Evolutionary conservation across 2,113 vertebrate genomes (phyloP), one percentile per base, ranked within the genome.

Genomic region (Stigmatopora argus): DNA sequence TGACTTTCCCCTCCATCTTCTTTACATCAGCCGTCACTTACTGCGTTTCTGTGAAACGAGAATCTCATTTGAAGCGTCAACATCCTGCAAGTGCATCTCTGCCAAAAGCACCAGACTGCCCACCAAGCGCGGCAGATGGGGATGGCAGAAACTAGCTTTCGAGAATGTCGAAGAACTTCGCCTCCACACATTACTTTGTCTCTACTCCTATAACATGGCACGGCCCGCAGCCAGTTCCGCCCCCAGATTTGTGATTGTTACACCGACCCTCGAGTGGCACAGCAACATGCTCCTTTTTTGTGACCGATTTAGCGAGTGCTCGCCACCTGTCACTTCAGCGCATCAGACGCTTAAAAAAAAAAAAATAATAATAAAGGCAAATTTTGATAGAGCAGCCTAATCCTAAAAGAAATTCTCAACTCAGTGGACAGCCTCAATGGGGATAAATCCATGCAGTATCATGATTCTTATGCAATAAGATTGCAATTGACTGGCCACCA

Each of bases 101-200:
- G 75, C 82, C 84, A 85, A 78, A 41, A 17, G 57, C 66, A 72
- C 65, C 73, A 75, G 75, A 80, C 78, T 69, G 74, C 63, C 61
- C 57, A 26, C 63, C 79, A 80, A 77, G 71, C 70, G 26, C 73
- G 82, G 47, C 86, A 84, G 88, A 88, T 86, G 79, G 85, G 67
- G 45, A 69, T 69, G 69, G 77, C 66, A 61, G 79, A 74, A 74
- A 70, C 56, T 51, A 61, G 69, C 74, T 66, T 48, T 57, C 45
- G 9, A 75, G 67, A 74, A 71, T 78, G 60, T 87, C 74, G 72
- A 23, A 73, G 70, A 83, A 83, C 78, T 73, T 82, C 75, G 79
- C 85, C 81, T 84, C 78, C 81, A 62, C 78, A 74, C 81, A 83
- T 64, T 41, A 72, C 78, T 83, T 83, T 82, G 80, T 80, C 82